phyloP scores from a whole-genome alignment of 2,888 invertebrate species.

The Pandemis corylana region DNA sequence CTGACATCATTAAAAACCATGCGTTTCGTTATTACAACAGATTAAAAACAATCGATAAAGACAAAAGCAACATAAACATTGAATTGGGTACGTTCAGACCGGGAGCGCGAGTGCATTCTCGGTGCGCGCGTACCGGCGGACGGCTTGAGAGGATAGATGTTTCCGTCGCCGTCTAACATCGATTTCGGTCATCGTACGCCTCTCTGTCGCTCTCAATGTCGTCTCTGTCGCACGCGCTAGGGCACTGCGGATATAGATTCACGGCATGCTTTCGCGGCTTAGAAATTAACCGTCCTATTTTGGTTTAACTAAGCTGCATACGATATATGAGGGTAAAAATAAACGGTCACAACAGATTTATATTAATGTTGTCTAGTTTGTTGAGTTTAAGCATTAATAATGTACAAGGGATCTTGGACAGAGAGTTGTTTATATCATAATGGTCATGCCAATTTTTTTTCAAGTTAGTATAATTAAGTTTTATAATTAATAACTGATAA shows the following conservation, averaged over 20 bases:
- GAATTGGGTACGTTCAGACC: slow-evolving; percentile 33
- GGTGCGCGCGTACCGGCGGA: slow-evolving; percentile 68
- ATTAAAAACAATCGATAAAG: slow-evolving; percentile 26
- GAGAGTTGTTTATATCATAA: not conserved
- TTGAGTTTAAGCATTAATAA: not conserved
- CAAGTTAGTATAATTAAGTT: not conserved
- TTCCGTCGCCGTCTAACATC: slow-evolving; percentile 62
- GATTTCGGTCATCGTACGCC: slow-evolving; percentile 71
- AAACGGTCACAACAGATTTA: slow-evolving; percentile 24
- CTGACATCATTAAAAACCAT: slow-evolving; percentile 20
- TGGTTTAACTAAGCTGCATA: slow-evolving; percentile 51
- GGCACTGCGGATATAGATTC: slow-evolving; percentile 70
- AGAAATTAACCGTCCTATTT: slow-evolving; percentile 67
- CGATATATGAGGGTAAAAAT: slow-evolving; percentile 47
- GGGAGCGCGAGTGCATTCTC: slow-evolving; percentile 63
- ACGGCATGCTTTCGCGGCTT: slow-evolving; percentile 44
- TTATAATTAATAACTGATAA: not conserved
- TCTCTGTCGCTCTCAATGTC: slow-evolving; percentile 55
- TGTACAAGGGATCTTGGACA: not conserved
- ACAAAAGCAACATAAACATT: slow-evolving; percentile 34
- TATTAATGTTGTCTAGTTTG: slow-evolving; percentile 6
- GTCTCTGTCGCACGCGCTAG: slow-evolving; percentile 62
- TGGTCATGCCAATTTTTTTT: not conserved
- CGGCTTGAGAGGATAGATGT: slow-evolving; percentile 57
- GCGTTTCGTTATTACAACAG: slow-evolving; percentile 4